Evolutionary conservation across 92 coral and sea anemone species (phyloP).

Genomic region (Micromussa lordhowensis): DNA sequence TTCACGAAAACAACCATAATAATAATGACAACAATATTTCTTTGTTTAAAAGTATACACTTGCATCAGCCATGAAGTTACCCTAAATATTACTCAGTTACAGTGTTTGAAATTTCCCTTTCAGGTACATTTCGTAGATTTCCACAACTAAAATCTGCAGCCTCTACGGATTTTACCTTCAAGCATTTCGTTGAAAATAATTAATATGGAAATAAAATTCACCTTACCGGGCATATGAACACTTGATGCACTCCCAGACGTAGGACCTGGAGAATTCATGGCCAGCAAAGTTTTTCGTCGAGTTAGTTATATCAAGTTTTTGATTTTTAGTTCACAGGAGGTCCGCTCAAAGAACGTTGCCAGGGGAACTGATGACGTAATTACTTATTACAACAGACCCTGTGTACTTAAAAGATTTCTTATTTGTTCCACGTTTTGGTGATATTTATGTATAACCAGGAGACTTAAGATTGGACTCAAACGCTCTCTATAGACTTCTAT

Average conservation of each 20-base stretch:
- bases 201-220: background rate
- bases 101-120: too few relatives aligned
- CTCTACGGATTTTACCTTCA: background rate
- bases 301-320: background rate
- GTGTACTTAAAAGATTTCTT: slow-evolving; percentile 1
- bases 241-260: background rate
- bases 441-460: too few relatives aligned
- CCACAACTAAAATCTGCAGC: background rate
- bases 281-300: background rate
- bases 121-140: background rate
- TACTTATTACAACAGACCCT: background rate
- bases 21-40: too few relatives aligned
- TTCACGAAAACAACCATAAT: too few relatives aligned
- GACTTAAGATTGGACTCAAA: too few relatives aligned
- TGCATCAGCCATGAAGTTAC: too few relatives aligned
- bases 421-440: background rate
- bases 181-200: background rate
- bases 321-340: background rate
- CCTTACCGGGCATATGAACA: slow-evolving; percentile 12
- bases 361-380: slow-evolving; percentile 3
- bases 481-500: too few relatives aligned
- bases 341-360: background rate
- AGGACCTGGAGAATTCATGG: background rate
- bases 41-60: too few relatives aligned
- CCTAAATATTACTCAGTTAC: too few relatives aligned